These are phyloP conservation scores for Bombus pascuorum DNA, from an alignment of 1,140 invertebrate species.

Conservation along the genomic window DNA sequence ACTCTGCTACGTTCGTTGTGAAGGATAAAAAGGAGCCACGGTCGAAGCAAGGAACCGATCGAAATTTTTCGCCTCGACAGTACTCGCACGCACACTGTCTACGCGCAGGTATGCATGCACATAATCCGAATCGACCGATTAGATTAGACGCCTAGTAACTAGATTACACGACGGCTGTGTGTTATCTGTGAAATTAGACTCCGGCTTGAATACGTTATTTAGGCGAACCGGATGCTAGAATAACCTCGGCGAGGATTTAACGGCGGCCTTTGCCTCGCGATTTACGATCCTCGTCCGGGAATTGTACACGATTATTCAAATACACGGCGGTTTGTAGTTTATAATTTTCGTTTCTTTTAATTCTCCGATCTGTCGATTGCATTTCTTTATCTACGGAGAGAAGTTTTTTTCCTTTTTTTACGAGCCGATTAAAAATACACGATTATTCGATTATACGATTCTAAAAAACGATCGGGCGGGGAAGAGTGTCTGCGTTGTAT, in stretches of 20 bases:
- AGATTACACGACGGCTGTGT: constrained; percentile 77
- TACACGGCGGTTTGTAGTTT: neutral
- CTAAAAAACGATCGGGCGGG: constrained; percentile 27
- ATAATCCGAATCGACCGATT: constrained; percentile 78
- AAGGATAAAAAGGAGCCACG: constrained; percentile 10
- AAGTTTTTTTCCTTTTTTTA: neutral
- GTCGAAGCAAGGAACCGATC: neutral
- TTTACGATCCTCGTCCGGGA: constrained; percentile 3
- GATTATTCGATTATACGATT: constrained; percentile 4
- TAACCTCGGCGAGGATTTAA: constrained; percentile 30
- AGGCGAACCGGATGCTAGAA: constrained; percentile 57
- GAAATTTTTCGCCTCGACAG: constrained; percentile 31
- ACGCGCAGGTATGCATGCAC: constrained; percentile 65
- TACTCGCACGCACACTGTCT: constrained; percentile 16
- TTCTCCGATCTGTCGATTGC: neutral
- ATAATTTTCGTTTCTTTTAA: neutral
- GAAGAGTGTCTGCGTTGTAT: neutral
- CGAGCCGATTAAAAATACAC: neutral
- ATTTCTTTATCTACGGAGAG: neutral
- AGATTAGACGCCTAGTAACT: constrained; percentile 83
- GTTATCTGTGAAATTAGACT: constrained; percentile 82
- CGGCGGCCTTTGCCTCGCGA: constrained; percentile 25
- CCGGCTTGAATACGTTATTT: constrained; percentile 76
- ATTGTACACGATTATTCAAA: constrained; percentile 13
- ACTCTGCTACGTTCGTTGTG: too few species aligned